Evolutionary conservation across 2,797 vertebrate species (phyloP).

Genomic region (Falco cherrug): DNA sequence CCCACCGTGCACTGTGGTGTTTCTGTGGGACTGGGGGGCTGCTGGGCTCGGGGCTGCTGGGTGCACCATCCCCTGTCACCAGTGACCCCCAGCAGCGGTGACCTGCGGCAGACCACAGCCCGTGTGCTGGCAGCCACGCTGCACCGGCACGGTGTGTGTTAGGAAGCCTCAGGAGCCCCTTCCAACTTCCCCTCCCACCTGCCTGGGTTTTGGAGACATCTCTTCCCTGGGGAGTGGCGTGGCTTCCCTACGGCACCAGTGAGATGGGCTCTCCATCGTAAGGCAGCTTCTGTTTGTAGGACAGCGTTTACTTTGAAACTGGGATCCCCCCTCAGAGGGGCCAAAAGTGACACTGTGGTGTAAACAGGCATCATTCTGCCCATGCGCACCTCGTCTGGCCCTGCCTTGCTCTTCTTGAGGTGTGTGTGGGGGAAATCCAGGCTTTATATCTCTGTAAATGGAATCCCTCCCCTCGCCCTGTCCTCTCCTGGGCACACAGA

Average conservation of each 20-base stretch:
- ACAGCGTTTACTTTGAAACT: neutral
- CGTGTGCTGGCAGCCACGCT: neutral
- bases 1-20: too few relatives aligned
- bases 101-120: neutral
- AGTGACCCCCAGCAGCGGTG: neutral
- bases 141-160: neutral
- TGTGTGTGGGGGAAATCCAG: neutral
- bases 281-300: neutral
- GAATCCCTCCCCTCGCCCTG: accelerated
- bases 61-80: accelerated
- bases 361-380: neutral
- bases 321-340: neutral
- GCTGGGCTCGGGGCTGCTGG: accelerated
- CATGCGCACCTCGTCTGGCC: neutral
- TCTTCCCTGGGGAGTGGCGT: neutral
- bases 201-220: neutral
- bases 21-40: neutral
- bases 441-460: neutral
- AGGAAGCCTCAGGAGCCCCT: neutral
- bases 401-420: neutral
- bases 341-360: neutral
- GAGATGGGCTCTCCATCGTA: accelerated
- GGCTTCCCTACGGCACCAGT: neutral
- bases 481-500: neutral
- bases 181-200: neutral